Percentiles rank a stretch among this genome's conserved stretches.
phyloP scores from a whole-genome alignment of 2,797 vertebrate genomes.

The Apodemus agrarius region DNA sequence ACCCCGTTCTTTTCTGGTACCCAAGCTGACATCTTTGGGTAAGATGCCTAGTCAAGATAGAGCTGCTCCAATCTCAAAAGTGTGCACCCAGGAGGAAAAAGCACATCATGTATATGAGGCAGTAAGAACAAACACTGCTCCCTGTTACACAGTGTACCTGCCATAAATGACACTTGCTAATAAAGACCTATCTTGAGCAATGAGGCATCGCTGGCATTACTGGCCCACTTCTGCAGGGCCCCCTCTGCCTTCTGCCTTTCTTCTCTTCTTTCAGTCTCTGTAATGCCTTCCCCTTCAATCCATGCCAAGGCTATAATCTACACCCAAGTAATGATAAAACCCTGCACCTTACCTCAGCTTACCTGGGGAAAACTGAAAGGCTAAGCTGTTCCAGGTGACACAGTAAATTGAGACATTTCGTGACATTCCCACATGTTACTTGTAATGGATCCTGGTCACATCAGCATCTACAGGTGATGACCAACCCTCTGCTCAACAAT shows the following conservation, averaged over 20 bases:
- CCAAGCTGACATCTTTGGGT: background rate
- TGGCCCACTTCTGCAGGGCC: background rate
- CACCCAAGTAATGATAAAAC: background rate
- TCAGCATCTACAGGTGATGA: background rate
- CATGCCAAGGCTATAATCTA: background rate
- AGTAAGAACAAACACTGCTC: background rate
- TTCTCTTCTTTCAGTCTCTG: background rate
- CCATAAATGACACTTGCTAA: too few species aligned
- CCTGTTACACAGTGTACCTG: background rate
- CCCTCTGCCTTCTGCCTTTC: background rate
- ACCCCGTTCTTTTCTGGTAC: background rate
- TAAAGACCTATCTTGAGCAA: fast-evolving
- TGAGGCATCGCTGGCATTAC: fast-evolving
- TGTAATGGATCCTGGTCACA: fast-evolving
- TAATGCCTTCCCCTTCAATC: background rate
- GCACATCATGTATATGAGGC: background rate
- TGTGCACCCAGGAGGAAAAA: background rate
- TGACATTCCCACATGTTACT: fast-evolving
- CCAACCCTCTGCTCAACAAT: background rate
- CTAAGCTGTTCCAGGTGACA: background rate
- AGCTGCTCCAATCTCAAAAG: background rate
- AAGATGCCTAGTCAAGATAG: background rate
- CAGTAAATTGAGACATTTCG: fast-evolving
- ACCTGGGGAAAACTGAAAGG: background rate
- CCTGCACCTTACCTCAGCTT: background rate